phyloP scores from a whole-genome alignment of 2,113 vertebrate species.

The Calidris pygmaea region DNA sequence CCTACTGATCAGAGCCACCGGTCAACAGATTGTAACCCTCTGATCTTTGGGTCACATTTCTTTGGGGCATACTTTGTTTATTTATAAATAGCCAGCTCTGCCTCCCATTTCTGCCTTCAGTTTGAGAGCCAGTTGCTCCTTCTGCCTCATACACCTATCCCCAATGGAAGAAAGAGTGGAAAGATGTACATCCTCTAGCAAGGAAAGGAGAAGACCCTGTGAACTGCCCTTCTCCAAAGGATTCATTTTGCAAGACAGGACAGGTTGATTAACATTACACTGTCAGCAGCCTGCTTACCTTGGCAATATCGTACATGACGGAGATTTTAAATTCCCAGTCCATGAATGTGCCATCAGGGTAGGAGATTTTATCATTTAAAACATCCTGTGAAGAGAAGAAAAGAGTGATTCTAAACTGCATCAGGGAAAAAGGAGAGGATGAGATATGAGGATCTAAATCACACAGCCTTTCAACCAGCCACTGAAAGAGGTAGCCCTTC shows the following conservation, averaged over 20 bases:
- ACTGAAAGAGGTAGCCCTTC: background rate
- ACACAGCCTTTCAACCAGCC: background rate
- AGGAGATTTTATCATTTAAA: conserved; percentile 93
- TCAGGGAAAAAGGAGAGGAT: background rate
- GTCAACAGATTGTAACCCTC: background rate
- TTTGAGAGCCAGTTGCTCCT: background rate
- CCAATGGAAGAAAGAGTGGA: background rate
- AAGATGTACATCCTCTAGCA: background rate
- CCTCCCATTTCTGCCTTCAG: background rate
- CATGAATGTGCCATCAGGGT: conserved; percentile 96
- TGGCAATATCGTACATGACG: conserved; percentile 96
- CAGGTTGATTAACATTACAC: background rate
- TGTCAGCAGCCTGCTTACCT: conserved; percentile 77
- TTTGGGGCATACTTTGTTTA: background rate
- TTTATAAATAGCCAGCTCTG: background rate
- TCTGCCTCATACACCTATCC: background rate
- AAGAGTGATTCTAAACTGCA: background rate
- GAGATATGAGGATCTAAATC: background rate
- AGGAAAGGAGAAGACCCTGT: background rate
- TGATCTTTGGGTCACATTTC: background rate
- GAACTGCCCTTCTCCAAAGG: background rate
- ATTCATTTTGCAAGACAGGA: background rate
- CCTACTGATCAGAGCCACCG: background rate
- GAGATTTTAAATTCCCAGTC: conserved; percentile 99
- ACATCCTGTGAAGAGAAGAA: conserved; percentile 81